Conservation (phyloP, 2,888 invertebrate species). For the Erebia palarica region DNA sequence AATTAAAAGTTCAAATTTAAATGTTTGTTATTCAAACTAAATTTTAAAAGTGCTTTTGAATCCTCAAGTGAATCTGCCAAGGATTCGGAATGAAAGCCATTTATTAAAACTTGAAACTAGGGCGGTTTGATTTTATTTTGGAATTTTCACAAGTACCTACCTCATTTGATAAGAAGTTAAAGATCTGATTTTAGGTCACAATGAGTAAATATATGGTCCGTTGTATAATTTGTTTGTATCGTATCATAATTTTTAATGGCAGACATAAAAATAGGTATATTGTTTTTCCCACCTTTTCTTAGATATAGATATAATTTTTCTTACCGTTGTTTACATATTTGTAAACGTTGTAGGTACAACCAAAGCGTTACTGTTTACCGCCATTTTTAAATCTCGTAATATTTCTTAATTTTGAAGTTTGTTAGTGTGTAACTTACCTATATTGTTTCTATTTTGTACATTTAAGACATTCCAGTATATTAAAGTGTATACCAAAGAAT, state of each 20-base stretch:
- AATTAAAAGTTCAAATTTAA: no score
- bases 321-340: conserved; percentile 41
- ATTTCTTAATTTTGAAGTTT: conserved; percentile 39
- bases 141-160: no score
- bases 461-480: conserved; percentile 73
- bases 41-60: no score
- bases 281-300: conserved; percentile 33
- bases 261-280: conserved; percentile 6
- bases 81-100: no score
- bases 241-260: not conserved
- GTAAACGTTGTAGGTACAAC: conserved; percentile 41
- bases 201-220: conserved; percentile 2
- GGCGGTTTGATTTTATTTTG: no score
- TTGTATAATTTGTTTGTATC: not conserved
- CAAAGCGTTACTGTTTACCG: conserved; percentile 45
- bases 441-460: conserved; percentile 59
- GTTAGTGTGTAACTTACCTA: conserved; percentile 46
- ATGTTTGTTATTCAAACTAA: no score
- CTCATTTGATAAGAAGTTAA: not conserved
- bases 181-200: not conserved
- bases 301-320: conserved; percentile 35
- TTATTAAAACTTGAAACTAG: no score
- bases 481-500: conserved; percentile 66
- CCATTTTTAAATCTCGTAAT: conserved; percentile 49
- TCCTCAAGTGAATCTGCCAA: no score